Base-by-base conservation (phyloP, 2,113 vertebrate genomes). In the Esox niger region DNA sequence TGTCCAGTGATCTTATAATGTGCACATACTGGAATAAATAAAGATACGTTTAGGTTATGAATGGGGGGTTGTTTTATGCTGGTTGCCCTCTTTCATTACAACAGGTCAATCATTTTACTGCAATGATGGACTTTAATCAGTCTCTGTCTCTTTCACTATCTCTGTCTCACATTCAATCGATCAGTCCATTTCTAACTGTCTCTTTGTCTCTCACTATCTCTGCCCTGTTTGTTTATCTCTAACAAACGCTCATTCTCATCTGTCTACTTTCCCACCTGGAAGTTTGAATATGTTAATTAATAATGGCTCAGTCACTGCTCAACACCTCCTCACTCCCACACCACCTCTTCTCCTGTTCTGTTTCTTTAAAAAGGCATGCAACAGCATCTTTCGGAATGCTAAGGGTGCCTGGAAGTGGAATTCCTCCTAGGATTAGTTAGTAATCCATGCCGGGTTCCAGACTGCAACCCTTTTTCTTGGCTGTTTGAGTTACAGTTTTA, bases 301-400 rank as follows among this genome's bases (percentile, higher is more conserved):
- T 17, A 13, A 49, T 4, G 13, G 20, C 3, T 49, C 46, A 49
- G 13, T 55, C 21, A 4, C 52, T 21, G 7, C 8, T 2, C 25
- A 23, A 7, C 52, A 25, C 52, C 23, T 26, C n/a, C 2, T 55
- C 25, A 21, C 23, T 23, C n/a, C 52, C 52, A 23, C 52, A 23
- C 52, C 8, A 7, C 7, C 23, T 23, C 21, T 9, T 55, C 52
- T 29, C 32, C 46, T 17, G 6, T 23, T 57, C 13, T 8, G 29
- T 47, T 70, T 66, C 46, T 8, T 27, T 25, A 59, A 43, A 32
- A 55, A 52, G 7, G n/a, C 31, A 46, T 26, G 17, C 66, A 65
- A 62, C 26, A 65, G 64, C 54, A 54, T 27, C 54, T 66, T 30
- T 31, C 52, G 54, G 52, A 54, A 20, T n/a, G 47, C 47, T 29